Evolutionary conservation across 2,797 vertebrate genomes (phyloP), one percentile per base, ranked within the genome.

Genomic region (Pangasius djambal): DNA sequence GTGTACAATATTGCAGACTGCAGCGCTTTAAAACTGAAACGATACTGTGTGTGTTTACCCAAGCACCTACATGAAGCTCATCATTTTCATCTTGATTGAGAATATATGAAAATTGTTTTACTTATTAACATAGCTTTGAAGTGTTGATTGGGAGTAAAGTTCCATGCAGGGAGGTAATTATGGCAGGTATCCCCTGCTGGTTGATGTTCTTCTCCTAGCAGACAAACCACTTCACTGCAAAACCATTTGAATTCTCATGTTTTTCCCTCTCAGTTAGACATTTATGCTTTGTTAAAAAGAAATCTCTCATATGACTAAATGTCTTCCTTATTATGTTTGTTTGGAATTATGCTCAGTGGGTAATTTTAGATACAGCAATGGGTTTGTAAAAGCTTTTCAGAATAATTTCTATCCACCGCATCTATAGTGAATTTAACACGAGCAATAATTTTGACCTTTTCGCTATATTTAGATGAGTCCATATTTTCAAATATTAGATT

Each of bases 91-190:
- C 77, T 85, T 44, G 7, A 52, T 52, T 44, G 25, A 63, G 83
- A 57, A 83, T 37, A 85, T 75, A 15, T 22, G 22, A 88, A 88
- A 83, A 69, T 78, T 63, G 77, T 88, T 82, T 88, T 74, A 86
- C 37, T 77, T 83, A 86, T 88, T 89, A 86, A 86, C 50, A 52
- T 69, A 50, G 67, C 88, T 91, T 91, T 91, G 88, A 89, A 89
- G 81, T 89, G 86, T 67, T 87, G 83, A 91, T 91, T 88, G 77
- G 88, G 90, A 88, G 89, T 88, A 91, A 89, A 89, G 85, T 86
- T 69, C 75, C 67, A 85, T 5, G 85, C 50, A 59, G 88, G 61
- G 65, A 85, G 69, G 85, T 63, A 89, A 86, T 90, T 89, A 85
- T 25, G n/a, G 18, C 87, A 84, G 86, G 86, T 84, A 84, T 82